Percentiles rank a stretch among this genome's conserved stretches.
Conservation (phyloP, 2,888 invertebrate species). For the Callimorpha dominula region DNA sequence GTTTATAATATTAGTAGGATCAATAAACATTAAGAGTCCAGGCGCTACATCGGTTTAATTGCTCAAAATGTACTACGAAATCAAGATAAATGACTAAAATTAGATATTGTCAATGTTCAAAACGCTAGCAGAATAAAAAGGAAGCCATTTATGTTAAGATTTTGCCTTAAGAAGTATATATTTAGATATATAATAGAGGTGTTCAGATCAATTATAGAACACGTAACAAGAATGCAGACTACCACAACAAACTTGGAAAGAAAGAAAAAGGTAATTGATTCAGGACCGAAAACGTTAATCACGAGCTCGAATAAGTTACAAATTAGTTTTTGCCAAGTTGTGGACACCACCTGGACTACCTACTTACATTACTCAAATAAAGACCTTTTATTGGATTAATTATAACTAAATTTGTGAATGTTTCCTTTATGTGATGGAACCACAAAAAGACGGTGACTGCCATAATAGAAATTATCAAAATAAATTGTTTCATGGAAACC, state of each 20-base stretch:
- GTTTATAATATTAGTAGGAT: too few relatives aligned
- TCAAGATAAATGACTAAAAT: constrained; percentile 36
- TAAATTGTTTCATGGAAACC: constrained; percentile 59
- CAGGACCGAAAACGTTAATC: constrained; percentile 62
- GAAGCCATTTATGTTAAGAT: too few relatives aligned
- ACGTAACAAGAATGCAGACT: constrained; percentile 38
- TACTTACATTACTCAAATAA: constrained; percentile 33
- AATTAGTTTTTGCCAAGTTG: constrained; percentile 60
- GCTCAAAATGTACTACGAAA: constrained; percentile 20
- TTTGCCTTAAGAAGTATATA: neutral
- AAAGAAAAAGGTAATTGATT: constrained; percentile 48
- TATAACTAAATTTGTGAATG: constrained; percentile 22
- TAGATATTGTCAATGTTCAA: constrained; percentile 7
- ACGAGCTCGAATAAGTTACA: constrained; percentile 65
- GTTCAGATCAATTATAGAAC: constrained; percentile 31
- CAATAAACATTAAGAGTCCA: too few relatives aligned
- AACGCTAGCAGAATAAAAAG: too few relatives aligned
- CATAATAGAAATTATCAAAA: constrained; percentile 52
- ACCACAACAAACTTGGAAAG: constrained; percentile 22
- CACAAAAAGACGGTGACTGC: constrained; percentile 1
- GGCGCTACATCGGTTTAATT: neutral
- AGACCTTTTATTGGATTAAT: constrained; percentile 32
- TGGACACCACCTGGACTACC: constrained; percentile 7
- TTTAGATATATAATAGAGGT: neutral
- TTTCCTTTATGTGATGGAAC: constrained; percentile 23